phyloP scores from a whole-genome alignment of 2,797 vertebrate genomes.

The Nannoperca obscura region DNA sequence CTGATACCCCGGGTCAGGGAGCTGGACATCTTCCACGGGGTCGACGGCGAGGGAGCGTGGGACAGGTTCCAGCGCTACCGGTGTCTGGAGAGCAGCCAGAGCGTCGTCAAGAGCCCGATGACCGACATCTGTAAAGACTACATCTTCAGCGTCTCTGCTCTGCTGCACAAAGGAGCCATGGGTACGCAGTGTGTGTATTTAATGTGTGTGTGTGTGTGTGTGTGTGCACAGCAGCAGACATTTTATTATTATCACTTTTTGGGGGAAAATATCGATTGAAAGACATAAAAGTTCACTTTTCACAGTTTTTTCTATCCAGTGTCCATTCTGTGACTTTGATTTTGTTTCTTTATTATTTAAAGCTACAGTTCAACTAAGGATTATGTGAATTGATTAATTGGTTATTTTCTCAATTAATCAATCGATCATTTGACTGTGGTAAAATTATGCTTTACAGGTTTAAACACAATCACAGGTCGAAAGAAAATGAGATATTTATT shows the following conservation, averaged over 20 bases:
- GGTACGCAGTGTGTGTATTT: slow-evolving; percentile 77
- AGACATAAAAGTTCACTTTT: not conserved
- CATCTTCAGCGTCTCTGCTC: slow-evolving; percentile 94
- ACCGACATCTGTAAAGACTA: slow-evolving; percentile 94
- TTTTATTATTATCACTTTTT: too few relatives aligned
- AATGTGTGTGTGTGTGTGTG: not conserved
- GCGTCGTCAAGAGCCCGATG: slow-evolving; percentile 94
- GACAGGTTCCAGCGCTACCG: slow-evolving; percentile 97
- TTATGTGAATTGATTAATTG: not conserved
- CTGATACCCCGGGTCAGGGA: slow-evolving; percentile 93
- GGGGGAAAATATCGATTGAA: not conserved
- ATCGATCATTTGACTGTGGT: too few relatives aligned
- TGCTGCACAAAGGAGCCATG: slow-evolving; percentile 92
- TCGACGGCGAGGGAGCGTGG: slow-evolving; percentile 89
- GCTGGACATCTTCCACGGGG: slow-evolving; percentile 91
- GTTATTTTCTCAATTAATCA: too few relatives aligned
- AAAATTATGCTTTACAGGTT: too few relatives aligned
- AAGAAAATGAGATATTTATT: not conserved
- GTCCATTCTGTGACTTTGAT: not conserved
- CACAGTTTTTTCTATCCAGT: not conserved
- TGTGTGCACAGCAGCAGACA: too few relatives aligned
- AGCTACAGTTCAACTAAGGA: not conserved
- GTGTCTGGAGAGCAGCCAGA: slow-evolving; percentile 95
- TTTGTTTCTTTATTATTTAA: not conserved
- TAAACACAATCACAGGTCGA: too few relatives aligned